Conservation (phyloP, 2,113 vertebrate species). For the Rana temporaria region DNA sequence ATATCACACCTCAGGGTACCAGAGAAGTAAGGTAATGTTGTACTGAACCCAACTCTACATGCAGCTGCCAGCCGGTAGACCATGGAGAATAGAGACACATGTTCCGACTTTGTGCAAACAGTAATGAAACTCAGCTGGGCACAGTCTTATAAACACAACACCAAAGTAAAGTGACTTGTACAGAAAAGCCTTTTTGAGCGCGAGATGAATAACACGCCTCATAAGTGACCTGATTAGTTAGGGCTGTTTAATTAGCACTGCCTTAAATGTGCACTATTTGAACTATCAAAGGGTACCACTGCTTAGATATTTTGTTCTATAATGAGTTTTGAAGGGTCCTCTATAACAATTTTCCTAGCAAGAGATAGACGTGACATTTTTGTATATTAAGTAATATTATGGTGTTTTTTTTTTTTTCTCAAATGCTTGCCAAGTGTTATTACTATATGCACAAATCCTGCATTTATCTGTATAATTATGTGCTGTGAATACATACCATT, state of each 20-base stretch:
- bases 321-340: slow-evolving; percentile 43
- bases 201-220: slow-evolving; percentile 16
- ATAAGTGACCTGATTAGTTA: slow-evolving; percentile 37
- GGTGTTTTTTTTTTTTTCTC: not conserved
- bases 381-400: not conserved
- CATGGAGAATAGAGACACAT: slow-evolving; percentile 27
- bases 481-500: slow-evolving; percentile 5
- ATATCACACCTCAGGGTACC: slow-evolving; percentile 44
- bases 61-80: slow-evolving; percentile 30
- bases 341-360: not conserved
- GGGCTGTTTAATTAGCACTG: slow-evolving; percentile 31
- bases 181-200: not conserved
- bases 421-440: not conserved
- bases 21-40: slow-evolving; percentile 18
- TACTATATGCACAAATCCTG: slow-evolving; percentile 9
- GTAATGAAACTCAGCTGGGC: slow-evolving; percentile 57
- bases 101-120: slow-evolving; percentile 46
- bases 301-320: slow-evolving; percentile 32
- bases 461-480: slow-evolving; percentile 21
- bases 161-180: not conserved
- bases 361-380: slow-evolving; percentile 30
- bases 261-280: slow-evolving; percentile 29
- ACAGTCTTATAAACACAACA: slow-evolving; percentile 22
- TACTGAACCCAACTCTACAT: slow-evolving; percentile 1
- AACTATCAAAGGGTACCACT: not conserved